phyloP scores from a whole-genome alignment of 2,113 vertebrate species.

The Rhinichthys klamathensis region DNA sequence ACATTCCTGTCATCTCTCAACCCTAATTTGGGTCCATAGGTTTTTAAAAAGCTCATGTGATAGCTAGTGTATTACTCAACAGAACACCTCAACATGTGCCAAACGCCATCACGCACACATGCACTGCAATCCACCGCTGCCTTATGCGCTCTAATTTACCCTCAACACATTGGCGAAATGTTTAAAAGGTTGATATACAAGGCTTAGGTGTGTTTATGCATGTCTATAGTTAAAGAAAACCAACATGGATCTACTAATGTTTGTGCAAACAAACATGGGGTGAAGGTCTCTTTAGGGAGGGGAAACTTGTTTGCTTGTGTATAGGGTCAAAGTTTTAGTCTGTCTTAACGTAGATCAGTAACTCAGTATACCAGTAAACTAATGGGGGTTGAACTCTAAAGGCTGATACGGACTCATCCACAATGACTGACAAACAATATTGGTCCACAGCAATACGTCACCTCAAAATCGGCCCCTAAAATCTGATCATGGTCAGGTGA shows the following conservation, averaged over 20 bases:
- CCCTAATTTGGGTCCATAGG: slow-evolving; percentile 43
- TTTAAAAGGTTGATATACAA: neutral
- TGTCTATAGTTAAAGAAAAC: slow-evolving; percentile 3
- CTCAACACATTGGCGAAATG: neutral
- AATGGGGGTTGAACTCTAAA: slow-evolving; percentile 29
- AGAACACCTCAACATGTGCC: neutral
- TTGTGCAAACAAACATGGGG: slow-evolving; percentile 50
- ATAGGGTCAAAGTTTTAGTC: slow-evolving; percentile 49
- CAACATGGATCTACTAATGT: slow-evolving; percentile 41
- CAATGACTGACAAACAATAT: slow-evolving; percentile 28
- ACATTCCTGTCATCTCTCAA: slow-evolving; percentile 40
- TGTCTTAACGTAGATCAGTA: slow-evolving; percentile 23
- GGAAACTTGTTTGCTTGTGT: slow-evolving; percentile 22
- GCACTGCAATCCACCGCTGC: slow-evolving; percentile 10
- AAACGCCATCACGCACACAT: neutral
- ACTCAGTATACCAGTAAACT: slow-evolving; percentile 38
- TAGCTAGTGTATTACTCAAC: neutral
- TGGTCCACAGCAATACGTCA: neutral
- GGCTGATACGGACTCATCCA: neutral
- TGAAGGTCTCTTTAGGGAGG: slow-evolving; percentile 52
- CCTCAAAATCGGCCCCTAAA: neutral
- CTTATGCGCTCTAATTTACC: slow-evolving; percentile 18
- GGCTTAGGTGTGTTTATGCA: neutral
- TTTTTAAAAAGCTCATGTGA: slow-evolving; percentile 48
- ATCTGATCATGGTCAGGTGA: neutral